Conservation (phyloP, 1,140 invertebrate species). For the Calliphora vicina region DNA sequence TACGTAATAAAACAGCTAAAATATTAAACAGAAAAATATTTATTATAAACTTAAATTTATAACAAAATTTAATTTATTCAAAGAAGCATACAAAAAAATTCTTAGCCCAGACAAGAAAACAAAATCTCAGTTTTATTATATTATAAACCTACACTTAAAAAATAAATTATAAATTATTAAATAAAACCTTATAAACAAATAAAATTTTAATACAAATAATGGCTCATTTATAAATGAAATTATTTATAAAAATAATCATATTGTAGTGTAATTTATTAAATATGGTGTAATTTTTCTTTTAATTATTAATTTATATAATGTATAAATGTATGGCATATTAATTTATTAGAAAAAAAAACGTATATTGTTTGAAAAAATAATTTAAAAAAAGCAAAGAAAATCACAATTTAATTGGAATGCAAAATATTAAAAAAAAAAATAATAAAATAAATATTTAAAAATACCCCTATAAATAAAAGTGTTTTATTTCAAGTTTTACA, state of each 20-base stretch:
- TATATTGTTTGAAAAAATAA: constrained; percentile 1
- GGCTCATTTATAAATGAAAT: too few relatives aligned
- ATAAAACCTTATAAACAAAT: too few relatives aligned
- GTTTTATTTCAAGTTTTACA: too few relatives aligned
- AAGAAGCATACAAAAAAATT: too few relatives aligned
- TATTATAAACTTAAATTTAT: too few relatives aligned
- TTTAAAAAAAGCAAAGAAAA: too few relatives aligned
- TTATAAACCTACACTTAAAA: background rate
- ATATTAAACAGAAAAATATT: background rate
- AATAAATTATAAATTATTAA: too few relatives aligned
- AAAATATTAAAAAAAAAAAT: background rate
- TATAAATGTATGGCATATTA: background rate
- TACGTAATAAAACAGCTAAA: background rate
- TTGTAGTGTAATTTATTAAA: constrained; percentile 4
- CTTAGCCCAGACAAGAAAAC: too few relatives aligned
- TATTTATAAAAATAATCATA: background rate
- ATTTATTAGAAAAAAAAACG: constrained; percentile 2
- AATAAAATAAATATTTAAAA: background rate
- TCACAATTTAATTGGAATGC: background rate
- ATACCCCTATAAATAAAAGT: too few relatives aligned
- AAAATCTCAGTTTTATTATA: background rate
- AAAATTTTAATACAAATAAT: too few relatives aligned
- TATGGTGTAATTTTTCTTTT: background rate
- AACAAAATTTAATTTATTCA: too few relatives aligned
- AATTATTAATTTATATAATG: constrained; percentile 6